Evolutionary conservation across 64 coral and sea anemone species (phyloP).

Genomic region (Actinia tenebrosa): DNA sequence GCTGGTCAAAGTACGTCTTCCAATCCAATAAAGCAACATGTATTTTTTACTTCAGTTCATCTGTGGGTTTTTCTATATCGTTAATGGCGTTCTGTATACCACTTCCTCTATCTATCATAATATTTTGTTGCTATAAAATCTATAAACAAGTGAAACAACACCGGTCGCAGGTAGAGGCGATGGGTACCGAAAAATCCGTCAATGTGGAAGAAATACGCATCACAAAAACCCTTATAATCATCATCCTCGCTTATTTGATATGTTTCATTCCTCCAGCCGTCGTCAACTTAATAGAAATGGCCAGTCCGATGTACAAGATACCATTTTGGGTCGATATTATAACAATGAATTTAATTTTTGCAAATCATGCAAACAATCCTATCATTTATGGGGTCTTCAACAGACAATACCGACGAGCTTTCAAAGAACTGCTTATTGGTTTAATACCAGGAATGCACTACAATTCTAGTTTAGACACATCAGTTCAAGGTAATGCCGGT

Average conservation of each 20-base stretch:
- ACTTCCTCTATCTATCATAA: too few relatives aligned
- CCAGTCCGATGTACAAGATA: slow-evolving; percentile 40
- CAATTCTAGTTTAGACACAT: neutral
- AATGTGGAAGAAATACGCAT: too few relatives aligned
- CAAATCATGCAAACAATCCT: slow-evolving; percentile 78
- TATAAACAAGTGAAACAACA: too few relatives aligned
- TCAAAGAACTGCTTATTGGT: slow-evolving; percentile 1
- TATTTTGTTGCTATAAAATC: too few relatives aligned
- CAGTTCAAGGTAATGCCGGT: neutral
- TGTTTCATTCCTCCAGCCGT: slow-evolving; percentile 64
- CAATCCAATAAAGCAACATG: too few relatives aligned
- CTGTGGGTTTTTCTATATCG: too few relatives aligned
- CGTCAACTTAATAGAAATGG: slow-evolving; percentile 72
- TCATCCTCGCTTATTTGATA: slow-evolving; percentile 54
- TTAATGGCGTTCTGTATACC: too few relatives aligned
- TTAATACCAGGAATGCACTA: neutral
- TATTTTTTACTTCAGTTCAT: too few relatives aligned
- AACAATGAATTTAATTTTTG: slow-evolving; percentile 58
- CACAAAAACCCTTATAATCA: neutral
- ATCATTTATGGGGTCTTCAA: slow-evolving; percentile 79
- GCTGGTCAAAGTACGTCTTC: too few relatives aligned
- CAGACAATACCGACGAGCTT: slow-evolving; percentile 66
- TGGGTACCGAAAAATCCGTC: too few relatives aligned
- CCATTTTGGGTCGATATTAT: slow-evolving; percentile 54
- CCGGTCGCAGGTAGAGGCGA: too few relatives aligned